Evolutionary conservation across 2,797 vertebrate genomes (phyloP), one percentile per base, ranked within the genome.

Genomic region (Pogonophryne albipinna): DNA sequence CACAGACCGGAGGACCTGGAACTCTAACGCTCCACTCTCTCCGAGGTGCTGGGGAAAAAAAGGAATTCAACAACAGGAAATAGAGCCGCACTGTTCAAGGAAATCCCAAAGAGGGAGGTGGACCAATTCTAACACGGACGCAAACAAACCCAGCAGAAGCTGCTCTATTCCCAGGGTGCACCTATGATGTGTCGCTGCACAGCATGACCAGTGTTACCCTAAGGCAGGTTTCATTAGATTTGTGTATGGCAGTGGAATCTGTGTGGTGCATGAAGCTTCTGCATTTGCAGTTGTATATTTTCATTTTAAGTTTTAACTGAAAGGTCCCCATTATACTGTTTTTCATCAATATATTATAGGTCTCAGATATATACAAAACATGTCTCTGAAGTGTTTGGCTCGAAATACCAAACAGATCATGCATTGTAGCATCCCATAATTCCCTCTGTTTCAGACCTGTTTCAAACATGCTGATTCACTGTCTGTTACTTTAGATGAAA

Each of bases 41-140:
- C 77, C 27, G 65, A 85, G 85, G 84, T 81, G 86, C 83, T 85
- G 67, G 69, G 86, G 89, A 88, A 86, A 84, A 68, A 80, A 88
- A 92, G 73, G 92, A 94, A 94, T 95, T 93, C 90, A 92, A 92
- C 87, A 95, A 95, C 95, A 96, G 95, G 94, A 96, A 95, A 94
- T 81, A 56, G 77, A 89, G 91, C 75, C 38, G 59, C 73, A 79
- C 76, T 47, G 79, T 68, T 72, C 78, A 87, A 85, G 91, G 94
- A 95, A 95, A 91, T 93, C 92, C 91, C 90, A 85, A 42, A 83
- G 76, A 79, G 80, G 81, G 83, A 85, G 78, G 74, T 66, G 76
- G 61, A 68, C 56, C 62, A 34, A 49, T 76, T 89, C 60, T 67
- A 73, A 65, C 71, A 76, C 62, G 76, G 65, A 72, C 8, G 12